Evolutionary conservation across 30 jellyfish, hydroid and myxozoan genomes (phyloP).

Genomic region (Turritopsis dohrnii): DNA sequence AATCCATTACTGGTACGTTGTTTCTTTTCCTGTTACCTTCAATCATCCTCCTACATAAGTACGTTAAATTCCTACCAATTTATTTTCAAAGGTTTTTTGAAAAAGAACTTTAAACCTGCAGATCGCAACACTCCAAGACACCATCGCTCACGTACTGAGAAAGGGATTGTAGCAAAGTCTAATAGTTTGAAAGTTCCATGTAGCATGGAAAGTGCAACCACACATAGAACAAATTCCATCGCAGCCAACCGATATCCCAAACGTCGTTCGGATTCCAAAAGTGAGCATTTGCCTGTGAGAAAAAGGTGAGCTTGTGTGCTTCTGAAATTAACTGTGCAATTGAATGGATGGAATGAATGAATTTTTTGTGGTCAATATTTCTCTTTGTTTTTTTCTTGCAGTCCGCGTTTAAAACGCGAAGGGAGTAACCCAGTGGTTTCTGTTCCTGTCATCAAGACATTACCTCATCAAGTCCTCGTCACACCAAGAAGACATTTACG

Average conservation of each 20-base stretch:
- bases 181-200: not conserved
- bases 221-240: not conserved
- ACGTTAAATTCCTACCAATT: not conserved
- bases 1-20: conserved; percentile 80
- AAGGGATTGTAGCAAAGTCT: not conserved
- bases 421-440: conserved; percentile 51
- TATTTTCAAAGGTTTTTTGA: conserved; percentile 23
- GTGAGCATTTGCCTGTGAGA: conserved; percentile 31
- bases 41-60: not conserved
- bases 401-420: conserved; percentile 49
- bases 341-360: not conserved
- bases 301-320: conserved; percentile 26
- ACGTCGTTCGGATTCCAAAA: conserved; percentile 23
- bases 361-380: not conserved
- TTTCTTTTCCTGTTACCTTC: not conserved
- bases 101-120: conserved; percentile 27
- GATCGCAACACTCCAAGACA: conserved; percentile 14
- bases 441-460: conserved; percentile 68
- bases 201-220: not conserved
- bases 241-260: not conserved
- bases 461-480: conserved; percentile 77
- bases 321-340: not conserved
- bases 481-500: conserved; percentile 68
- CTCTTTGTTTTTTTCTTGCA: conserved; percentile 5
- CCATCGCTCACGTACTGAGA: conserved; percentile 28